phyloP scores from a whole-genome alignment of 37 sponge, comb jelly and placozoan species.

The Axinella damicornis region DNA sequence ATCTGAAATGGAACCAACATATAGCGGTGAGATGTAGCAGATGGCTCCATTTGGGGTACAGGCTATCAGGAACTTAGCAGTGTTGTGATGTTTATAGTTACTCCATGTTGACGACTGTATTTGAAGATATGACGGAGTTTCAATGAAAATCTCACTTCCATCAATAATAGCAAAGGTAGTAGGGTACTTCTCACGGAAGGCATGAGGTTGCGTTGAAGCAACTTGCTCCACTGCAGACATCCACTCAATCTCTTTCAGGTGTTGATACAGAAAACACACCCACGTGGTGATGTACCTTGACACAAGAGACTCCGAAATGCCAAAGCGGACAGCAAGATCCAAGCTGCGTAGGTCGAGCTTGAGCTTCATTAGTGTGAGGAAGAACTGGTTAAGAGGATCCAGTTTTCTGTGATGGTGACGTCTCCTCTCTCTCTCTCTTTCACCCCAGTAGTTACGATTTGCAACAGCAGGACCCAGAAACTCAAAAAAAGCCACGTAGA shows the following conservation, averaged over 20 bases:
- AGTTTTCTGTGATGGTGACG: constrained; percentile 36
- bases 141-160: constrained; percentile 60
- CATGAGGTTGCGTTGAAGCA: constrained; percentile 28
- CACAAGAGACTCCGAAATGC: constrained; percentile 25
- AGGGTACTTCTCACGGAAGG: constrained; percentile 36
- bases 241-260: constrained; percentile 50
- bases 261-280: constrained; percentile 56
- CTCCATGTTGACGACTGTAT: constrained; percentile 67
- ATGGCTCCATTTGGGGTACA: constrained; percentile 60
- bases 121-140: constrained; percentile 54
- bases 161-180: constrained; percentile 71
- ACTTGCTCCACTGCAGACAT: constrained; percentile 50
- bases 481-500: constrained; percentile 49
- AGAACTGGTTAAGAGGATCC: constrained; percentile 37
- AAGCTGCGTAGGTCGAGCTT: constrained; percentile 19
- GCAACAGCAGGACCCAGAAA: constrained; percentile 58
- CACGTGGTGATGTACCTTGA: constrained; percentile 56
- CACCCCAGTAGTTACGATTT: constrained; percentile 61
- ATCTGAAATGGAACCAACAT: constrained; percentile 52
- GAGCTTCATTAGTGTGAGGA: constrained; percentile 18
- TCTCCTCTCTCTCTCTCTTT: neutral
- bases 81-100: constrained; percentile 72
- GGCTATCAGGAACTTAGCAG: constrained; percentile 57
- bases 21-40: constrained; percentile 34
- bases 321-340: constrained; percentile 52